Base-by-base conservation (phyloP, 2,888 invertebrate species). In the Tipula lateralis region DNA sequence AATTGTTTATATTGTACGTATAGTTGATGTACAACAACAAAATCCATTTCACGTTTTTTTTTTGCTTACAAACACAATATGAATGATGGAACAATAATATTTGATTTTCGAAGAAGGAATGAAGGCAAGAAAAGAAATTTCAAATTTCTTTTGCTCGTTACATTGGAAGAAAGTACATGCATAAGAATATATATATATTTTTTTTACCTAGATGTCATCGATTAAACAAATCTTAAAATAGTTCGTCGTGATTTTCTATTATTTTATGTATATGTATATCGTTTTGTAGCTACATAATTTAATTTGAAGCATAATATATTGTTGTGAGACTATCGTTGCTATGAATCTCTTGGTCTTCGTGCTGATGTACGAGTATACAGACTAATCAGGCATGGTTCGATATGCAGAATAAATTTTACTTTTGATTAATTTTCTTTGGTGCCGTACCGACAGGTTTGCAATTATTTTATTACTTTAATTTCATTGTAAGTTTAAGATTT, bases 71-170 rank as follows among this genome's bases (percentile, higher is more conserved):
- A 66, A 66, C 66, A 24, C 66, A 66, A 66, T 24, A 66, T 66
- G 66, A 66, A 66, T 66, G 66, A 66, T 66, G 66, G 66, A 66
- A 66, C 66, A 66, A 66, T 66, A 66, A 66, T 66, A 66, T 66
- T 66, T 66, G 66, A 66, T 66, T 66, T 24, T 66, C 24, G 66
- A 66, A 24, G 66, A 66, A 66, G 66, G 66, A 66, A 66, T 66
- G 66, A 66, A 7, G 66, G 66, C 66, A 66, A 24, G 24, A 66
- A 9, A 66, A 24, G 7, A 66, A 44, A 39, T 39, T 39, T 39
- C 5, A 44, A 44, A 66, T 66, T 66, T 66, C 66, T 66, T 66
- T 66, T 9, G 66, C 24, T 66, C 24, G 24, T 66, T 66, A 66
- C 24, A 24, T 24, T 66, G 24, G 66, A 66, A 66, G 66, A 66